Conservation (phyloP, 2,888 invertebrate genomes). For the Drosophila subsilvestris region DNA sequence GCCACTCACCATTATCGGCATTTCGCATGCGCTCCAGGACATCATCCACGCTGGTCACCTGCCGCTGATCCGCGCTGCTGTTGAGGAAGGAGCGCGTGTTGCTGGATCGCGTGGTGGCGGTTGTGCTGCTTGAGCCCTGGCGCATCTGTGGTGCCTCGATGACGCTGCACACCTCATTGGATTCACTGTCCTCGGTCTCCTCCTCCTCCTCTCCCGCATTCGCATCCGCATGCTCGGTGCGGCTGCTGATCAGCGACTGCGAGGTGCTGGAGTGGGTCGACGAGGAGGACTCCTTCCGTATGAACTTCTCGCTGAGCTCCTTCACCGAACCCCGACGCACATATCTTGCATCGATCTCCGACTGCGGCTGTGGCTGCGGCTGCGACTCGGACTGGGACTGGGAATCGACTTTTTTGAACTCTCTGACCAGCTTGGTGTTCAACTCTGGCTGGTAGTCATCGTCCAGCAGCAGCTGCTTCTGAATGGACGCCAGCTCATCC, state of each 20-base stretch:
- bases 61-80: conserved; percentile 86
- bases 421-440: conserved; percentile 55
- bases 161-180: conserved; percentile 72
- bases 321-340: conserved; percentile 90
- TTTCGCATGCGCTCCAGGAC: conserved; percentile 91
- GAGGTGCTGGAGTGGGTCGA: conserved; percentile 56
- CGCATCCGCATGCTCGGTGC: not conserved
- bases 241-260: conserved; percentile 32
- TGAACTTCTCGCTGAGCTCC: conserved; percentile 91
- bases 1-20: conserved; percentile 87
- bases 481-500: conserved; percentile 80
- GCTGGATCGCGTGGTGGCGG: conserved; percentile 56
- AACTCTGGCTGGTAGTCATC: conserved; percentile 33
- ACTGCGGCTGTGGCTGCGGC: conserved; percentile 9
- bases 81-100: conserved; percentile 88
- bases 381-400: conserved; percentile 7
- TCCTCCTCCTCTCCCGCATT: conserved; percentile 46
- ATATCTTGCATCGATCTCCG: conserved; percentile 66
- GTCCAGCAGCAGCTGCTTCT: conserved; percentile 60
- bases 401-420: conserved; percentile 68
- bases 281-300: conserved; percentile 86
- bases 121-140: conserved; percentile 69
- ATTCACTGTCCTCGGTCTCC: conserved; percentile 77
- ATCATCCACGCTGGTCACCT: conserved; percentile 90
- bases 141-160: conserved; percentile 73